These are phyloP conservation scores for Nothoprocta pentlandii DNA, from an alignment of 2,113 vertebrate genomes.

Conservation along the genomic window DNA sequence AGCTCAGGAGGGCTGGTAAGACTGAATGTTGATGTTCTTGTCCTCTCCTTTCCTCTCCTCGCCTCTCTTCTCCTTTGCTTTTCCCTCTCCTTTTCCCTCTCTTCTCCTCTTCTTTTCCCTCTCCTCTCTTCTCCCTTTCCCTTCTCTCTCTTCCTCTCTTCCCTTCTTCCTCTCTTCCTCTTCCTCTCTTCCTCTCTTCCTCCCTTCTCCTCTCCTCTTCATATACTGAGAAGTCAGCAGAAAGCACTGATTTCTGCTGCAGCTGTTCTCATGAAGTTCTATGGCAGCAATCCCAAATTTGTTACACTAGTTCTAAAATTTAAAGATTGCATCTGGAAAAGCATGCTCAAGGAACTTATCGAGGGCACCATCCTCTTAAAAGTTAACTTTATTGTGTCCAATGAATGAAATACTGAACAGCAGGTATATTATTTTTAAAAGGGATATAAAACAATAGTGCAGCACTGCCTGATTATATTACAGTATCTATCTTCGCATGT, in stretches of 20 bases:
- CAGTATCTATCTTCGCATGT: conserved; percentile 80
- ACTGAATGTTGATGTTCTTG: not conserved
- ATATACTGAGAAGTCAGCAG: not conserved
- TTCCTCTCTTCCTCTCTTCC: no score
- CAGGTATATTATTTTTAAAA: conserved; percentile 76
- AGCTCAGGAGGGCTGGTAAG: fast-evolving
- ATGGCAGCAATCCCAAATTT: not conserved
- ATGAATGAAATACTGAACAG: conserved; percentile 75
- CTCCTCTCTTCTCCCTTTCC: no score
- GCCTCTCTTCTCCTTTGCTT: no score
- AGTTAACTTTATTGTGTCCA: conserved; percentile 62
- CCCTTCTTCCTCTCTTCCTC: no score
- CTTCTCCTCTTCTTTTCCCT: no score
- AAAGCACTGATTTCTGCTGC: not conserved
- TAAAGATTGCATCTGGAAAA: conserved; percentile 21
- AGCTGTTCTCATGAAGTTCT: not conserved
- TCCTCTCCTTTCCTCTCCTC: fast-evolving
- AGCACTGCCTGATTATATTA: conserved; percentile 79
- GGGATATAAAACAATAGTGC: conserved; percentile 78
- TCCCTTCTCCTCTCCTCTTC: no score
- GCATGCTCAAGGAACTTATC: not conserved
- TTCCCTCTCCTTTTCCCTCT: fast-evolving
- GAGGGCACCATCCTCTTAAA: conserved; percentile 50
- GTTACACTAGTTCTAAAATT: conserved; percentile 25
- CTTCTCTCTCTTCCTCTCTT: fast-evolving